Base-by-base conservation (phyloP, 1,140 invertebrate species). In the Drosophila repletoides region DNA sequence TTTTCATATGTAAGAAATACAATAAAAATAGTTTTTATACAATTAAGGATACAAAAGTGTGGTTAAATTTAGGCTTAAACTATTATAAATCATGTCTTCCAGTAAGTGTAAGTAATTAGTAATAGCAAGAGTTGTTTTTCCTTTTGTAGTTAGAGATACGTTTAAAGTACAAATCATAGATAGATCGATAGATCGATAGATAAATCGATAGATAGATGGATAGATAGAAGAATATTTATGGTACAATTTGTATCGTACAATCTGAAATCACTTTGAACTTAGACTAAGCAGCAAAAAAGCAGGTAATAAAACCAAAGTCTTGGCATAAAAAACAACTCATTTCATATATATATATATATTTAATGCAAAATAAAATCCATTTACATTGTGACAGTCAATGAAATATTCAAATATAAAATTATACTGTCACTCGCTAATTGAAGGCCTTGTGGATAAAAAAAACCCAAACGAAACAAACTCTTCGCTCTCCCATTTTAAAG, bases 31-130 rank as follows among this genome's bases (percentile, higher is more conserved):
- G n/a, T n/a, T n/a, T 67, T 60, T 84, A 84, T 84, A 83, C 77
- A 83, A 84, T 77, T 84, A 74, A 66, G 65, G 74, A 83, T 83
- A 84, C 65, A 83, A 84, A 83, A 76, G 73, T 63, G 73, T 63
- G 67, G 69, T 65, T 51, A 77, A 80, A 46, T 80, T 65, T 56
- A 65, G 60, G 76, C 76, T 66, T 80, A 80, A 53, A 70, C 31
- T 74, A n/a, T n/a, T n/a, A 66, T 46, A 83, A 48, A 66, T 66
- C 45, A 83, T 83, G 79, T 84, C 79, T 84, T 79, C 60, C 70
- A 67, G 74, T 72, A 59, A 63, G 59, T n/a, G n/a, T n/a, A n/a
- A n/a, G n/a, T n/a, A n/a, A n/a, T n/a, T 72, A 49, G 61, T 59
- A 58, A 68, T 63, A 68, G 40, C 69, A 72, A 73, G 61, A 59